Percentiles rank a stretch among this genome's conserved stretches.
Evolutionary conservation across 2,113 vertebrate species (phyloP).

Genomic region (Aepyceros melampus): DNA sequence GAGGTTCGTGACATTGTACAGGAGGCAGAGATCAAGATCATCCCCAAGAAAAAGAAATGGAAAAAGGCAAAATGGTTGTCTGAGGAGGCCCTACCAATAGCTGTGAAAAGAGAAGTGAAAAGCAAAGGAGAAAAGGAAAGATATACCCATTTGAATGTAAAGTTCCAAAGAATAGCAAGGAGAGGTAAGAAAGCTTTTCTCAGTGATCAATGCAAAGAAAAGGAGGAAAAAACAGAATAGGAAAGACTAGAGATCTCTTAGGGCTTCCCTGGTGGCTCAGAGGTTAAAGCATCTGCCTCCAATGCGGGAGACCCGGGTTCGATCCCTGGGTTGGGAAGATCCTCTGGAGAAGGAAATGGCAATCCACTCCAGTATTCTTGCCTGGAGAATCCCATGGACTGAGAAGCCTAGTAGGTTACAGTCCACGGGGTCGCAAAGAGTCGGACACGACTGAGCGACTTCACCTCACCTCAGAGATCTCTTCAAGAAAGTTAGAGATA

Average conservation of each 20-base stretch:
- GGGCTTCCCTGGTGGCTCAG: too few species aligned
- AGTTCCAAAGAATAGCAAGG: background rate
- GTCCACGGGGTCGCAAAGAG: too few species aligned
- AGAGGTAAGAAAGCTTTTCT: background rate
- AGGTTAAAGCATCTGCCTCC: too few species aligned
- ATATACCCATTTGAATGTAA: background rate
- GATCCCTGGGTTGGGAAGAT: too few species aligned
- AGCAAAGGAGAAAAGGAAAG: background rate
- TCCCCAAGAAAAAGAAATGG: background rate
- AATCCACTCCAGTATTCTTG: too few species aligned
- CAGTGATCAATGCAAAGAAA: background rate
- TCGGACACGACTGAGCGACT: too few species aligned
- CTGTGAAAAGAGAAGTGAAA: background rate
- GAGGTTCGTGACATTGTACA: background rate
- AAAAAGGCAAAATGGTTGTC: background rate
- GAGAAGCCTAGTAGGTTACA: too few species aligned
- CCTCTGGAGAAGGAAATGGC: too few species aligned
- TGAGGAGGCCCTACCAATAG: background rate
- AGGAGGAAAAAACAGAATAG: background rate
- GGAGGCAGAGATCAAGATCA: background rate
- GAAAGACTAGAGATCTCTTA: background rate
- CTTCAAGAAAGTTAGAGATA: background rate
- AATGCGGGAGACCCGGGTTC: too few species aligned
- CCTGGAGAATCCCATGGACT: too few species aligned
- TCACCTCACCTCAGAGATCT: too few species aligned